Evolutionary conservation across 2,797 vertebrate genomes (phyloP).

Genomic region (Acomys russatus): DNA sequence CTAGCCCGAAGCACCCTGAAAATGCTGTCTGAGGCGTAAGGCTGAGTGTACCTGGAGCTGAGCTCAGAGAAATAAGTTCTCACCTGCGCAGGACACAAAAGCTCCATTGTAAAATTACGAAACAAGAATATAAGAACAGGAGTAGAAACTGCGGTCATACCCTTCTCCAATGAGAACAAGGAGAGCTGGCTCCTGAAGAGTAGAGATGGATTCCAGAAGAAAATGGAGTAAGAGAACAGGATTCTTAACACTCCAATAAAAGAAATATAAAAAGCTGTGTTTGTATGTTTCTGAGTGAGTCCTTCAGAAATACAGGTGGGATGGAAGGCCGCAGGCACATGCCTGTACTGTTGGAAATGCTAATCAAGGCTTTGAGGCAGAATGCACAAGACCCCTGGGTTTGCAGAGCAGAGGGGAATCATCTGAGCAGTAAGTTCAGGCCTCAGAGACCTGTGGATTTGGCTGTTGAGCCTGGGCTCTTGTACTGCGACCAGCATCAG

Average conservation of each 20-base stretch:
- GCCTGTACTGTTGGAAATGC: no score
- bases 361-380: no score
- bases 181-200: neutral
- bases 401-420: neutral
- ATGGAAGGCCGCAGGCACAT: no score
- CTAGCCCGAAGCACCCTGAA: neutral
- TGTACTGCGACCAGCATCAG: neutral
- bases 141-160: no score
- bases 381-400: neutral
- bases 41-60: no score
- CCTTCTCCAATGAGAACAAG: neutral
- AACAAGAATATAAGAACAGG: neutral
- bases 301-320: neutral
- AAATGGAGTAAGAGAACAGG: no score
- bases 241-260: neutral
- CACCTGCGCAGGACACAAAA: neutral
- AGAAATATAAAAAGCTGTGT: neutral
- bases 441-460: neutral
- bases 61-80: neutral
- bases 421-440: accelerated
- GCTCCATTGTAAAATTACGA: neutral
- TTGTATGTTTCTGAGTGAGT: neutral
- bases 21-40: neutral
- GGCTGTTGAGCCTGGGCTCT: no score
- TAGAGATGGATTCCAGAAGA: neutral